Conservation (phyloP, 2,797 vertebrate species). For the Neoniphon sammara region DNA sequence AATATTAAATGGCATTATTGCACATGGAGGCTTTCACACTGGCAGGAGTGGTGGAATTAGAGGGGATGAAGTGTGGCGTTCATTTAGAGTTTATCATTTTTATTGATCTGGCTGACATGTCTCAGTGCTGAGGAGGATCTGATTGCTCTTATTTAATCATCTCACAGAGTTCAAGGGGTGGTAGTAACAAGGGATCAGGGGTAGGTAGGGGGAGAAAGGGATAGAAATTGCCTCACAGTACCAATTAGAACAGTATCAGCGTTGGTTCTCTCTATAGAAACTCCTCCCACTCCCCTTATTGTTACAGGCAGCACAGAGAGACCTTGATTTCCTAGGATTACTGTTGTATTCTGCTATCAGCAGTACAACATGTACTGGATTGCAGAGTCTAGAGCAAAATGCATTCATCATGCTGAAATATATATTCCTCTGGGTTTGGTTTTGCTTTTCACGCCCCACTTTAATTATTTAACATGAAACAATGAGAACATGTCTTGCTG, state of each 20-base stretch:
- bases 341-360: background rate
- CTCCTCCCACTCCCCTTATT: background rate
- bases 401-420: background rate
- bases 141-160: slow-evolving; percentile 74
- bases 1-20: slow-evolving; percentile 72
- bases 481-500: background rate
- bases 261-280: background rate
- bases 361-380: background rate
- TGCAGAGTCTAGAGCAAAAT: background rate
- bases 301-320: background rate
- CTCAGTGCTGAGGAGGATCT: slow-evolving; percentile 62
- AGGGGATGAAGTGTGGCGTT: slow-evolving; percentile 62
- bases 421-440: too few species aligned
- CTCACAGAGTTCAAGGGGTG: slow-evolving; percentile 35
- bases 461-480: slow-evolving; percentile 9
- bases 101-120: slow-evolving; percentile 75
- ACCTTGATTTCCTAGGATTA: slow-evolving; percentile 2
- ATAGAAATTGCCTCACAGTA: slow-evolving; percentile 35
- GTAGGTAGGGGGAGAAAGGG: background rate
- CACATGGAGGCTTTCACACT: slow-evolving; percentile 57
- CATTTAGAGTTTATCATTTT: slow-evolving; percentile 77
- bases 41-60: slow-evolving; percentile 58
- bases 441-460: background rate
- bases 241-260: slow-evolving; percentile 33
- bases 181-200: slow-evolving; percentile 15